Percentiles rank a stretch among this genome's conserved stretches.
phyloP scores from a whole-genome alignment of 53 echinoderm and acorn worm genomes.

The Hippasteria phrygiana region DNA sequence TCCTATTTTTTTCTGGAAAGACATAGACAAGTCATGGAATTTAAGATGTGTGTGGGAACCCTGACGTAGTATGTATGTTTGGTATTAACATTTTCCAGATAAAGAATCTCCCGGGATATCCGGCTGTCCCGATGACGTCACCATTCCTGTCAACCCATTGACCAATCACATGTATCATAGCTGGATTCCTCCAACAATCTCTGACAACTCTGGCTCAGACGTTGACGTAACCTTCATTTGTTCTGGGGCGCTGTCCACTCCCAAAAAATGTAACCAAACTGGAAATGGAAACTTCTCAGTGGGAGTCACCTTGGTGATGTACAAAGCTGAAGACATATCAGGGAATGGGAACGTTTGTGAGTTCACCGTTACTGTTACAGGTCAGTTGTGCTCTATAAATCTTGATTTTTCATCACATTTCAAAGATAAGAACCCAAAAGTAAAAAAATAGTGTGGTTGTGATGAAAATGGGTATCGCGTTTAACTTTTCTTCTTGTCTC shows the following conservation, averaged over 20 bases:
- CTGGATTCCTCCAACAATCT: background rate
- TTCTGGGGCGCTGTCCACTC: background rate
- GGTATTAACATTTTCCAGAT: slow-evolving; percentile 34
- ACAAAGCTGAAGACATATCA: slow-evolving; percentile 16
- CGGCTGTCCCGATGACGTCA: slow-evolving; percentile 11
- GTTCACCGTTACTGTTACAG: slow-evolving; percentile 57
- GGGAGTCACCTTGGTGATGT: slow-evolving; percentile 36
- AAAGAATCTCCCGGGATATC: background rate
- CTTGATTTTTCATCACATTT: too few relatives aligned
- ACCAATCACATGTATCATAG: background rate
- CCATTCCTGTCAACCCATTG: background rate
- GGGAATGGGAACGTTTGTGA: background rate
- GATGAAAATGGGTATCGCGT: too few relatives aligned
- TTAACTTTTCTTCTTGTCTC: too few relatives aligned
- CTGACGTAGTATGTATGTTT: too few relatives aligned
- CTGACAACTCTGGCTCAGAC: background rate
- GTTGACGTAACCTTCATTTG: background rate
- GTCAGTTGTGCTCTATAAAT: too few relatives aligned
- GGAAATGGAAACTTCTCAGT: slow-evolving; percentile 28
- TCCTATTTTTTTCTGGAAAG: too few relatives aligned
- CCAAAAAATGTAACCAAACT: background rate
- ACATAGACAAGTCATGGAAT: too few relatives aligned
- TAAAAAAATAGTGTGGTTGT: too few relatives aligned
- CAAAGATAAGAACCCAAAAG: too few relatives aligned
- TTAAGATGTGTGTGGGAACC: too few relatives aligned